Evolutionary conservation across 1,140 invertebrate species (phyloP).

Genomic region (Dinoponera quadriceps): DNA sequence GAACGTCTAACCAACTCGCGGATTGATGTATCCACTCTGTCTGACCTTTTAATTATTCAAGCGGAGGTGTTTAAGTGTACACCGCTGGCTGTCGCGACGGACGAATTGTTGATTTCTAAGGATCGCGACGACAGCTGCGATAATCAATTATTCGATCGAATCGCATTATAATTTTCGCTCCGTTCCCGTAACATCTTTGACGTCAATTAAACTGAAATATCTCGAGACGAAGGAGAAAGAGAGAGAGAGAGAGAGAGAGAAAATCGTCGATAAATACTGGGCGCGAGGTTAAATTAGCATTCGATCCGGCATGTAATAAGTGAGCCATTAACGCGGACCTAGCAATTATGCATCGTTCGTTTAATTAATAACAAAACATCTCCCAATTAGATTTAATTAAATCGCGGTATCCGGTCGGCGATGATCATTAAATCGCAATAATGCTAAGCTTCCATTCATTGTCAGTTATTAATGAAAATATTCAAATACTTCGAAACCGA

Average conservation of each 20-base stretch:
- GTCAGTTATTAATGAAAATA: conserved; percentile 19
- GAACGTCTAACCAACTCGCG: background rate
- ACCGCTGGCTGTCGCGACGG: too few relatives aligned
- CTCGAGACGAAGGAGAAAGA: too few relatives aligned
- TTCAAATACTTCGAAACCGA: background rate
- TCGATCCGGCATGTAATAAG: background rate
- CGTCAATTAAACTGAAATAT: too few relatives aligned
- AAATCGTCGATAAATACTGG: background rate
- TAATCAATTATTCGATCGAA: too few relatives aligned
- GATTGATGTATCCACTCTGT: background rate
- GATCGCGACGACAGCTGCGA: too few relatives aligned
- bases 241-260: too few relatives aligned
- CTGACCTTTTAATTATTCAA: background rate
- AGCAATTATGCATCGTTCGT: background rate
- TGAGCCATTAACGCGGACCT: background rate
- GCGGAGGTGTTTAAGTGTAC: too few relatives aligned
- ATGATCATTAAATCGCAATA: too few relatives aligned
- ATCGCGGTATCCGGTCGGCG: background rate
- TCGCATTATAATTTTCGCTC: too few relatives aligned
- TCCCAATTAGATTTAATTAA: conserved; percentile 25
- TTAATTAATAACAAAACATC: conserved; percentile 16
- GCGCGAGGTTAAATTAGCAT: background rate
- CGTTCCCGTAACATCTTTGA: too few relatives aligned
- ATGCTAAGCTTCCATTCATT: background rate
- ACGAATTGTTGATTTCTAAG: too few relatives aligned